phyloP scores from a whole-genome alignment of 2,113 vertebrate species.

The Poicephalus gulielmi region DNA sequence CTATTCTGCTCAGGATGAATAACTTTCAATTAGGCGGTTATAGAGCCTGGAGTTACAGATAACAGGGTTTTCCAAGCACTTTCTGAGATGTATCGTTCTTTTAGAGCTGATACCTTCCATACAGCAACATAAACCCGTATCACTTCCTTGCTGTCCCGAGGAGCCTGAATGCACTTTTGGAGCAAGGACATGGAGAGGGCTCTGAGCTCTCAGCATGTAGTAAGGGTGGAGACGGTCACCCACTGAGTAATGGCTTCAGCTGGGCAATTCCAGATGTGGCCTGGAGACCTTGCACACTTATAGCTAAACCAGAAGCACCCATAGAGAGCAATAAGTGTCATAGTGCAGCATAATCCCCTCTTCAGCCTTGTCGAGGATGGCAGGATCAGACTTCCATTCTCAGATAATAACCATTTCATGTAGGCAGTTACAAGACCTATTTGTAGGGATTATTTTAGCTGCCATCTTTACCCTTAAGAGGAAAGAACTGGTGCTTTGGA shows the following conservation, averaged over 20 bases:
- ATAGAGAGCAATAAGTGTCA: background rate
- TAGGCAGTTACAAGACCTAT: background rate
- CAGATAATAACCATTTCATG: conserved; percentile 8
- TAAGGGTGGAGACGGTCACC: background rate
- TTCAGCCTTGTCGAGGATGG: background rate
- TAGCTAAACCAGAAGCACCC: background rate
- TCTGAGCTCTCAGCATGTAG: background rate
- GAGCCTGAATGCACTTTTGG: background rate
- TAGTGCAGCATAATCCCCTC: conserved; percentile 21
- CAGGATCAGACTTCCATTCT: background rate
- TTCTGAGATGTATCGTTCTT: background rate
- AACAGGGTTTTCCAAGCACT: background rate
- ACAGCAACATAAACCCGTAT: background rate
- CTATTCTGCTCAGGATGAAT: background rate
- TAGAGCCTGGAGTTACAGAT: background rate
- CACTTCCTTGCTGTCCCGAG: background rate
- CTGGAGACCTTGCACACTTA: background rate
- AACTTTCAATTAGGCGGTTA: background rate
- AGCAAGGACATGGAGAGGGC: background rate
- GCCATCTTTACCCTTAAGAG: conserved; percentile 1
- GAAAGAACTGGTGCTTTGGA: background rate
- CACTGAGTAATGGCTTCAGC: conserved; percentile 2
- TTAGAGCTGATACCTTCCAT: background rate
- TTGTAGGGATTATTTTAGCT: conserved; percentile 40
- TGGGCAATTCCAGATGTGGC: background rate